Conservation (phyloP, 2,888 invertebrate genomes). For the Tetranychus truncatus region DNA sequence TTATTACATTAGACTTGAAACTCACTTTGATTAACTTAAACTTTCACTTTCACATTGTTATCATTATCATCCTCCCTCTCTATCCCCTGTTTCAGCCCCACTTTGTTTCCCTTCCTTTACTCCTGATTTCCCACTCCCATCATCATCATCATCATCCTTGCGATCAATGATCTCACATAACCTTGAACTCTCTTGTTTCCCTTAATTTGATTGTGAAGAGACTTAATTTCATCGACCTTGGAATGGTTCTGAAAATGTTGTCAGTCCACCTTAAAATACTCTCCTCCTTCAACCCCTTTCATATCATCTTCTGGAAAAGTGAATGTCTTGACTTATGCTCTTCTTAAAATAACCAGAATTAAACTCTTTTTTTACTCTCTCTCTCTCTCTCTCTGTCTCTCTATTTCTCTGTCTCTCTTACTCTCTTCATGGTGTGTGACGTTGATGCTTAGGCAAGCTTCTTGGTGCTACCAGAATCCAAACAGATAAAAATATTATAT, state of each 20-base stretch:
- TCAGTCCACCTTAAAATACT: not conserved
- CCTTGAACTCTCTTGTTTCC: not conserved
- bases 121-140: not conserved
- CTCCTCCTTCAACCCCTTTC: not conserved
- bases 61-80: not conserved
- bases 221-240: not conserved
- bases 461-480: not conserved
- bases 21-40: not conserved
- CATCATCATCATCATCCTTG: constrained; percentile 1
- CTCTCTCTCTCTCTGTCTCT: not conserved
- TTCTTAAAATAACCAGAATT: too few relatives aligned
- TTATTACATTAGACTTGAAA: too few relatives aligned
- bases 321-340: too few relatives aligned
- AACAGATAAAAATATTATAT: too few relatives aligned
- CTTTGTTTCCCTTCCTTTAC: constrained; percentile 2
- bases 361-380: not conserved
- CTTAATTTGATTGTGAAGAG: not conserved
- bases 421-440: not conserved
- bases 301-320: too few relatives aligned
- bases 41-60: constrained; percentile 9
- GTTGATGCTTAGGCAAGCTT: not conserved
- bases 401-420: constrained; percentile 2
- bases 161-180: not conserved
- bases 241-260: not conserved
- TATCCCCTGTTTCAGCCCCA: not conserved